phyloP scores from a whole-genome alignment of 2,113 vertebrate genomes.

The Sylvilagus bachmani region DNA sequence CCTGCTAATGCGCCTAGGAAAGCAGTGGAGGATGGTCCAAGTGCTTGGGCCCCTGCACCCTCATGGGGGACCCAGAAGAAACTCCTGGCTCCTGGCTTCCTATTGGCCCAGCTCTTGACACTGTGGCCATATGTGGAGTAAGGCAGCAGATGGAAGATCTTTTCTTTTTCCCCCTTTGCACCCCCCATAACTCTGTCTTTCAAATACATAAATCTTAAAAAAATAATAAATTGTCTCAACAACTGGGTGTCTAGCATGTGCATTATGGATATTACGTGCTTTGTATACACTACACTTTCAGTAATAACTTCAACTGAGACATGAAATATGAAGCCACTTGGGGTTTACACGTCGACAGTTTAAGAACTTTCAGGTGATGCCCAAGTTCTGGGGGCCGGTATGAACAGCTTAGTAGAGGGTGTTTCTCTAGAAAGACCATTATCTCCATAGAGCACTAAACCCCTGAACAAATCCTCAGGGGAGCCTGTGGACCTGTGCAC shows the following conservation, averaged over 20 bases:
- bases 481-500: background rate
- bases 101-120: too few species aligned
- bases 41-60: too few species aligned
- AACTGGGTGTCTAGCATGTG: background rate
- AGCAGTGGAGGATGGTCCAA: too few species aligned
- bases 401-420: background rate
- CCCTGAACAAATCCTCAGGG: background rate
- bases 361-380: background rate
- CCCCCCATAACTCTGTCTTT: too few species aligned
- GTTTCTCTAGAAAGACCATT: background rate
- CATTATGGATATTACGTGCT: background rate
- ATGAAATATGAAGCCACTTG: background rate
- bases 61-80: too few species aligned
- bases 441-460: background rate
- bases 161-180: too few species aligned
- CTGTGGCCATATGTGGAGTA: too few species aligned
- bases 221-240: background rate
- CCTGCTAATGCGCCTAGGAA: too few species aligned
- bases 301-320: background rate
- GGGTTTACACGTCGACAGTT: background rate
- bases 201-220: too few species aligned
- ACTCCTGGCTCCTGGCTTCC: too few species aligned
- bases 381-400: background rate
- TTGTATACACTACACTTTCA: background rate
- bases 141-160: too few species aligned